Percentiles rank a stretch among this genome's conserved stretches.
These are phyloP conservation scores for Neolamprologus toae DNA, from an alignment of 2,113 vertebrate genomes.

Conservation along the genomic window DNA sequence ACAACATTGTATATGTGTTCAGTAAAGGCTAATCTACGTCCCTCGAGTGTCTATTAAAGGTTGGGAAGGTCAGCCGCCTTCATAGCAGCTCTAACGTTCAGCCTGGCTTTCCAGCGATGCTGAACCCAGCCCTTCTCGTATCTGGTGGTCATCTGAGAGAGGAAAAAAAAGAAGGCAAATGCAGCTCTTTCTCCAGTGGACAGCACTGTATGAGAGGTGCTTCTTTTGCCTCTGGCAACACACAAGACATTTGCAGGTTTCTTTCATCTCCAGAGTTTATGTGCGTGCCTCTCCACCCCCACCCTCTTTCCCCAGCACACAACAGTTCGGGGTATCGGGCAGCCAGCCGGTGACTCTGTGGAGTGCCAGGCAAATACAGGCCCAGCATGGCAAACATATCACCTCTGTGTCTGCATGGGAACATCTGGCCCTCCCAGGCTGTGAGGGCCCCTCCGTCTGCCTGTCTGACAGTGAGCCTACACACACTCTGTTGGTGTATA, in stretches of 20 bases:
- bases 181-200: slow-evolving; percentile 9
- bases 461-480: slow-evolving; percentile 22
- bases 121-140: slow-evolving; percentile 5
- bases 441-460: slow-evolving; percentile 19
- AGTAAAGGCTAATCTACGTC: slow-evolving; percentile 27
- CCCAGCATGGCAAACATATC: slow-evolving; percentile 60
- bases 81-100: slow-evolving; percentile 56
- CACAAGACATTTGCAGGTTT: slow-evolving; percentile 32
- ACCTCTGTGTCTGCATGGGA: slow-evolving; percentile 65
- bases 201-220: slow-evolving; percentile 1
- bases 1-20: slow-evolving; percentile 1
- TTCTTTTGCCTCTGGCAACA: slow-evolving; percentile 22
- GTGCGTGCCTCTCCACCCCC: background rate
- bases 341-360: slow-evolving; percentile 30
- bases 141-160: slow-evolving; percentile 8
- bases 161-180: background rate
- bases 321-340: background rate
- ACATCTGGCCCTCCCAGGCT: slow-evolving; percentile 55
- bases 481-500: slow-evolving; percentile 8
- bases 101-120: slow-evolving; percentile 28
- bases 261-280: slow-evolving; percentile 23
- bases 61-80: slow-evolving; percentile 49
- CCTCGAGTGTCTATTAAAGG: slow-evolving; percentile 16
- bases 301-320: slow-evolving; percentile 27
- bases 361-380: slow-evolving; percentile 58